Percentiles rank a stretch among this genome's conserved stretches.
Conservation (phyloP, 2,113 vertebrate species). For the Buteo buteo region DNA sequence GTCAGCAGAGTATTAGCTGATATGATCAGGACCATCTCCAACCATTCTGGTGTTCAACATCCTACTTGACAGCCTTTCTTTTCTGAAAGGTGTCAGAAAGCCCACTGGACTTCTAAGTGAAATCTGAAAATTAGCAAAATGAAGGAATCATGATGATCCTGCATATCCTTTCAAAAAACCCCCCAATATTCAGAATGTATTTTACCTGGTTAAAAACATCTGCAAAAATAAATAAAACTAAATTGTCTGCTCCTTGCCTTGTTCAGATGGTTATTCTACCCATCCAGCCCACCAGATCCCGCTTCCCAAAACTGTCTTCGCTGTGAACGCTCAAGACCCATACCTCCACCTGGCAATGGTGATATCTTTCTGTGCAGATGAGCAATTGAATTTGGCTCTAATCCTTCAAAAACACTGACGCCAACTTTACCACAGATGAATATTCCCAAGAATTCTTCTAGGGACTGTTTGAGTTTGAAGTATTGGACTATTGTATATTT, state of each 20-base stretch:
- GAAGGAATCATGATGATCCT: neutral
- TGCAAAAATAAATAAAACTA: neutral
- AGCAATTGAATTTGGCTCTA: neutral
- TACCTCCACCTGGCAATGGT: neutral
- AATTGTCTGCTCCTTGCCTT: neutral
- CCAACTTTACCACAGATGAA: neutral
- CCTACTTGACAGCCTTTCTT: neutral
- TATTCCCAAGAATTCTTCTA: neutral
- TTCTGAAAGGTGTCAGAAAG: neutral
- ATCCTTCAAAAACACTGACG: neutral
- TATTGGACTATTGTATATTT: neutral
- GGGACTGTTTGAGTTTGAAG: neutral
- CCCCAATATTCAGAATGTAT: neutral
- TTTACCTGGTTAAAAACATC: neutral
- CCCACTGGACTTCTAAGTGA: neutral
- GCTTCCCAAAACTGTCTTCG: neutral
- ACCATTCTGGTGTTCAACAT: neutral
- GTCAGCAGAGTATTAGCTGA: neutral
- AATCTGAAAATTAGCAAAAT: neutral
- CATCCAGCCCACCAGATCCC: neutral
- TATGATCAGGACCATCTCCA: neutral
- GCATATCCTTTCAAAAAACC: neutral
- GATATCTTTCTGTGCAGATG: neutral
- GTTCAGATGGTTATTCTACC: neutral
- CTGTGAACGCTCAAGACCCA: fast-evolving